Evolutionary conservation across 2,888 invertebrate species (phyloP).

Genomic region (Cyaniris semiargus): DNA sequence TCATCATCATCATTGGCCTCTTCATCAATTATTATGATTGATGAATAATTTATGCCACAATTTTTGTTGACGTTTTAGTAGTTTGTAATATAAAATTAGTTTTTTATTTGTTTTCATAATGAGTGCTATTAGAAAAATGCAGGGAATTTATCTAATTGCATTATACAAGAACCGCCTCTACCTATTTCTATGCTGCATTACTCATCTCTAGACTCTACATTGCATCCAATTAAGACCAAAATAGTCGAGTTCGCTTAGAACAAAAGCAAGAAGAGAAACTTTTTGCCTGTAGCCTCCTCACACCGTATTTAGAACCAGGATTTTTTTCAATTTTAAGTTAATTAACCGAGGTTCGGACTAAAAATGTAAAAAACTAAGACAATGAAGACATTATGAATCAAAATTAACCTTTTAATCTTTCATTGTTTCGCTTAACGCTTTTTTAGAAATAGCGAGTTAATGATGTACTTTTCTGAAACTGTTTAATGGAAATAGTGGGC

Average conservation of each 20-base stretch:
- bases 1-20: no score
- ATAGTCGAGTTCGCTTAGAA: conserved; percentile 57
- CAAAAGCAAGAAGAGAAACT: conserved; percentile 54
- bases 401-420: conserved; percentile 47
- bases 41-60: no score
- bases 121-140: no score
- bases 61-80: not conserved
- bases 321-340: conserved; percentile 63
- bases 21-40: no score
- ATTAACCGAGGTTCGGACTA: conserved; percentile 62
- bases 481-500: not conserved
- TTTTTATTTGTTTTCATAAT: no score
- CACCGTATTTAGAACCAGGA: conserved; percentile 60
- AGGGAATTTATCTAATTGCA: no score
- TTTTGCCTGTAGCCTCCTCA: conserved; percentile 58
- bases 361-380: conserved; percentile 46
- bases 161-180: not conserved
- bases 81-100: no score
- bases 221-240: conserved; percentile 52
- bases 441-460: not conserved
- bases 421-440: conserved; percentile 3
- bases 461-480: not conserved
- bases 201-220: conserved; percentile 56
- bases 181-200: conserved; percentile 48
- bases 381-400: conserved; percentile 69